Evolutionary conservation across 2,113 vertebrate species (phyloP), one percentile per base, ranked within the genome.

Genomic region (Gymnocephalus cernua): DNA sequence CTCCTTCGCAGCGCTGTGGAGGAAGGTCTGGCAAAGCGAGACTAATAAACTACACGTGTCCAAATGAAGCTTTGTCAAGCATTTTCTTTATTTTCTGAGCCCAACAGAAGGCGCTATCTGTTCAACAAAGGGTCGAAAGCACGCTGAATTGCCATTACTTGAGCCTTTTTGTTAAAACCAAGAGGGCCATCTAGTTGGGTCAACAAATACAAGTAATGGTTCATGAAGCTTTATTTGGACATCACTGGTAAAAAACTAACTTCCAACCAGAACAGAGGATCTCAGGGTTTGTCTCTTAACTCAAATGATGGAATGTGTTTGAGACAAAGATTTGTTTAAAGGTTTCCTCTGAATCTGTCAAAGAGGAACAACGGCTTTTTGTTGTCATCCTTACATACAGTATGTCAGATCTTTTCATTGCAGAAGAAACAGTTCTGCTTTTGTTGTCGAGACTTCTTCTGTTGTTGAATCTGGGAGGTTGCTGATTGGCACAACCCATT

Each of bases 311-410:
- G 56, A 38, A 72, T 63, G 56, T 29, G 54, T 64, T 69, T 21
- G 47, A 84, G 69, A 89, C 80, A 84, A 56, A 90, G 70, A 70
- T 76, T 76, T 85, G 59, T 79, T 75, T 78, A 66, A 29, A 29
- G 48, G 63, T 69, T 75, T 70, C 66, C 41, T 12, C 51, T 0
- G 19, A 80, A 70, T 66, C 73, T 67, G 76, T 84, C 75, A 79
- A 21, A 74, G 64, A 75, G 77, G 35, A 38, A 67, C 84, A 70
- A 56, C 72, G 74, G 71, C 47, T 53, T 84, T 45, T 74, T 67
- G 76, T 65, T 77, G 66, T n/a, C 51, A 48, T 57, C 62, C 48
- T 66, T 21, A 66, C 44, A 70, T 76, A 69, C 58, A 66, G 51
- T 58, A 29, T 53, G 76, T 79, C 86, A 81, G 71, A 71, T 61